Percentiles rank a stretch among this genome's conserved stretches.
Evolutionary conservation across 2,797 vertebrate genomes (phyloP).

Genomic region (Peromyscus eremicus): DNA sequence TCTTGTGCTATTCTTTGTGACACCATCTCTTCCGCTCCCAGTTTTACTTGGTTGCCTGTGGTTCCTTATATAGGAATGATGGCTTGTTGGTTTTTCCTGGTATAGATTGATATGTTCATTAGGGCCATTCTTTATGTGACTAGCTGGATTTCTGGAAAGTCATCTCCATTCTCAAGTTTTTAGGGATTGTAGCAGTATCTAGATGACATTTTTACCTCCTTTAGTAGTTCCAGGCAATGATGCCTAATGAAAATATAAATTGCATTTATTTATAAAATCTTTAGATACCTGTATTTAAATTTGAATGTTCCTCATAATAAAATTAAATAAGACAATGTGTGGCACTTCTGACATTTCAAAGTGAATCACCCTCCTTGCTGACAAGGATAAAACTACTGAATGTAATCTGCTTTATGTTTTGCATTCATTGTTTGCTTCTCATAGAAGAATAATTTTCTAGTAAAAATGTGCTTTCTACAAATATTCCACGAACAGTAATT

Average conservation of each 20-base stretch:
- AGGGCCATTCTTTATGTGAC: no score
- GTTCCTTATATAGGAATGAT: not conserved
- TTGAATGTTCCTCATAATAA: not conserved
- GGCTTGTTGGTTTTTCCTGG: no score
- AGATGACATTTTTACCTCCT: not conserved
- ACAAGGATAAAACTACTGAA: constrained; percentile 6
- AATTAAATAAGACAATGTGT: constrained; percentile 52
- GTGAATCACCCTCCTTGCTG: constrained; percentile 55
- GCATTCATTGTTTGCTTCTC: constrained; percentile 37
- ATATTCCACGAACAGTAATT: not conserved
- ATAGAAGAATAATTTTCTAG: not conserved
- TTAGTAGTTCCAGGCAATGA: not conserved
- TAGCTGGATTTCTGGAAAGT: not conserved
- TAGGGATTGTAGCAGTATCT: not conserved
- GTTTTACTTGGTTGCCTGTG: not conserved
- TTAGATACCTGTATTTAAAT: constrained; percentile 28
- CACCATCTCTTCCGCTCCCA: no score
- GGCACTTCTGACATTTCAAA: constrained; percentile 15
- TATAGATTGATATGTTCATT: not conserved
- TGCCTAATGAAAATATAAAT: constrained; percentile 28
- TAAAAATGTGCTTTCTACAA: not conserved
- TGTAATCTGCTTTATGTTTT: constrained; percentile 34
- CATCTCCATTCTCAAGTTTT: not conserved
- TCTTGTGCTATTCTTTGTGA: not conserved
- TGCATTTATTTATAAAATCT: not conserved